phyloP scores from a whole-genome alignment of 1,140 invertebrate species.

The Limonius californicus region DNA sequence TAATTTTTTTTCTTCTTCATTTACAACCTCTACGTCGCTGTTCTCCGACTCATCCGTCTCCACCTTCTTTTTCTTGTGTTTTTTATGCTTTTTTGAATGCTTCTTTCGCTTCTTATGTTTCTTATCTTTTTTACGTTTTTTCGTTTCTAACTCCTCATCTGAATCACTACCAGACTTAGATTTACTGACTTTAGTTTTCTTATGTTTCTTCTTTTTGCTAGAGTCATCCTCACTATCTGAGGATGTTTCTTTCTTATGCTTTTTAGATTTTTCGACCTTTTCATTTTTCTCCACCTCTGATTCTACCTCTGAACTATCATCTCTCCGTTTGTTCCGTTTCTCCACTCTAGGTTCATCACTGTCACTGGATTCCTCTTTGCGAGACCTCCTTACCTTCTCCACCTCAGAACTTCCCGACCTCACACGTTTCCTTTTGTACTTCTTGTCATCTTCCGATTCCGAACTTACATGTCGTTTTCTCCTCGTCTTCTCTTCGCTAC shows the following conservation, averaged over 20 bases:
- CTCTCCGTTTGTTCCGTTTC: slow-evolving; percentile 48
- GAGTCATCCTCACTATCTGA: slow-evolving; percentile 57
- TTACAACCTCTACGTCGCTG: slow-evolving; percentile 57
- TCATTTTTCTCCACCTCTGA: slow-evolving; percentile 36
- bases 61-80: slow-evolving; percentile 64
- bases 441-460: slow-evolving; percentile 48
- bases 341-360: slow-evolving; percentile 48
- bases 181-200: slow-evolving; percentile 31
- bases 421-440: slow-evolving; percentile 33
- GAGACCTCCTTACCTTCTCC: slow-evolving; percentile 49
- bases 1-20: slow-evolving; percentile 82
- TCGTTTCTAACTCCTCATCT: slow-evolving; percentile 63
- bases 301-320: slow-evolving; percentile 42
- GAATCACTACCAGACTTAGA: slow-evolving; percentile 47
- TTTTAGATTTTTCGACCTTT: slow-evolving; percentile 52
- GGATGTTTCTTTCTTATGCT: slow-evolving; percentile 67
- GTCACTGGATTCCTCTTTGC: slow-evolving; percentile 56
- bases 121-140: slow-evolving; percentile 66
- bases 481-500: slow-evolving; percentile 47
- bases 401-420: slow-evolving; percentile 40
- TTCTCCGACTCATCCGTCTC: slow-evolving; percentile 59
- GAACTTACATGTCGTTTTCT: slow-evolving; percentile 47
- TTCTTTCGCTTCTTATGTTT: slow-evolving; percentile 70
- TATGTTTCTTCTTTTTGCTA: slow-evolving; percentile 40
- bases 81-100: slow-evolving; percentile 62